Conservation (phyloP, 2,797 vertebrate species). For the Cyprinodon diabolis region DNA sequence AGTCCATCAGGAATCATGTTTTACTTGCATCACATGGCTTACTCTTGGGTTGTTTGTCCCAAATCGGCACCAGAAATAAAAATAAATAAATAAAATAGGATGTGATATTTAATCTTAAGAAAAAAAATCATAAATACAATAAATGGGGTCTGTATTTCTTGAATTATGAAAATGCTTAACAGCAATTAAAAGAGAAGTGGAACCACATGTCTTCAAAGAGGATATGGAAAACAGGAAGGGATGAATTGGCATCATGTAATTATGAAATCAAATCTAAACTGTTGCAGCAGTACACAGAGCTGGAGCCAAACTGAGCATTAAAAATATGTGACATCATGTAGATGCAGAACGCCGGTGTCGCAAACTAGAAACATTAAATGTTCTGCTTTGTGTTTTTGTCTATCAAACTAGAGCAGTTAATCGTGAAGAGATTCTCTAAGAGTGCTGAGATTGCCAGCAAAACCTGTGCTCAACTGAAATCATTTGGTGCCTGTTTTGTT, state of each 20-base stretch:
- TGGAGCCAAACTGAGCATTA: conserved; percentile 21
- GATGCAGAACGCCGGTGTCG: conserved; percentile 37
- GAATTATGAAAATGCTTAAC: background rate
- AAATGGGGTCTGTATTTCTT: too few species aligned
- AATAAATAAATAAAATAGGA: too few species aligned
- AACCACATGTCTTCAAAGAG: background rate
- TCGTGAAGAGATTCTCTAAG: conserved; percentile 38
- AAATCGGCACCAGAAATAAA: too few species aligned
- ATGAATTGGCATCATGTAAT: background rate
- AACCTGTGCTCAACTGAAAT: conserved; percentile 64
- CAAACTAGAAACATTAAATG: conserved; percentile 32
- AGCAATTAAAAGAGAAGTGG: background rate
- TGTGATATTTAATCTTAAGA: too few species aligned
- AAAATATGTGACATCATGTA: conserved; percentile 50
- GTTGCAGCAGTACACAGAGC: background rate
- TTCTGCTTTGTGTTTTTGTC: conserved; percentile 14
- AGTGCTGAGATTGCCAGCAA: conserved; percentile 16
- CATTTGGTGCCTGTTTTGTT: conserved; percentile 69
- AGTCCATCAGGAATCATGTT: too few species aligned
- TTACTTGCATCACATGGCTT: too few species aligned
- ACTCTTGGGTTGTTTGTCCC: too few species aligned
- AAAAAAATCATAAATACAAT: too few species aligned
- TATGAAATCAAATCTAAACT: background rate
- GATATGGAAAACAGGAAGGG: background rate
- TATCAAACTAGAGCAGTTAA: conserved; percentile 33